Evolutionary conservation across 23 tunicate species (phyloP).

Genomic region (Trididemnum miniatum): DNA sequence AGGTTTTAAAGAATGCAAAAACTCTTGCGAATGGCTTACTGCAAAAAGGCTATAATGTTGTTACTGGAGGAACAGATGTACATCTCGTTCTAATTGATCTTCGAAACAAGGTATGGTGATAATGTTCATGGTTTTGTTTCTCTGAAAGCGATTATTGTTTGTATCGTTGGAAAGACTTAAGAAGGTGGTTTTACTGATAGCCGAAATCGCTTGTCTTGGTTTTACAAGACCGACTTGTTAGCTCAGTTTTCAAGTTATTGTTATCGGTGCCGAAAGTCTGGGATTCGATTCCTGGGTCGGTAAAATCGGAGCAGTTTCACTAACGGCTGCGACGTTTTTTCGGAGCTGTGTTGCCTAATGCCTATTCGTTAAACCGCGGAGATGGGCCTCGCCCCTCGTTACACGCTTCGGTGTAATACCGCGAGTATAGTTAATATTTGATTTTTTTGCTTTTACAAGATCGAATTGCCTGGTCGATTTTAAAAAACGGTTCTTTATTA

Average conservation of each 20-base stretch:
- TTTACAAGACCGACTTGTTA: background rate
- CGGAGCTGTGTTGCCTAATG: too few species aligned
- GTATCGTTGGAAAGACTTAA: background rate
- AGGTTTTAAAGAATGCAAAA: slow-evolving; percentile 77
- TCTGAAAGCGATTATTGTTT: background rate
- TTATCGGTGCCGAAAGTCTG: too few species aligned
- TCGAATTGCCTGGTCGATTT: too few species aligned
- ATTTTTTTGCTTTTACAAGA: too few species aligned
- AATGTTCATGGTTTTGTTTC: background rate
- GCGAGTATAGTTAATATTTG: too few species aligned
- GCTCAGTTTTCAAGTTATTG: background rate
- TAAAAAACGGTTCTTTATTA: too few species aligned
- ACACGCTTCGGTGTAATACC: too few species aligned
- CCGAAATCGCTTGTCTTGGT: background rate
- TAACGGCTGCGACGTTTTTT: too few species aligned
- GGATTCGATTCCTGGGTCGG: too few species aligned
- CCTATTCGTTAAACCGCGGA: too few species aligned
- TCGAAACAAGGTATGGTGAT: slow-evolving; percentile 55
- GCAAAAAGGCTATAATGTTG: slow-evolving; percentile 76
- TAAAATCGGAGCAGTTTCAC: too few species aligned
- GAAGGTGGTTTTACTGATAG: background rate
- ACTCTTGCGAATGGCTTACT: slow-evolving; percentile 45
- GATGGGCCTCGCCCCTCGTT: too few species aligned
- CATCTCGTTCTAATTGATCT: slow-evolving; percentile 85
- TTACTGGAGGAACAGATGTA: slow-evolving; percentile 95